phyloP scores from a whole-genome alignment of 2,888 invertebrate genomes.

The Hoplodrina blanda region DNA sequence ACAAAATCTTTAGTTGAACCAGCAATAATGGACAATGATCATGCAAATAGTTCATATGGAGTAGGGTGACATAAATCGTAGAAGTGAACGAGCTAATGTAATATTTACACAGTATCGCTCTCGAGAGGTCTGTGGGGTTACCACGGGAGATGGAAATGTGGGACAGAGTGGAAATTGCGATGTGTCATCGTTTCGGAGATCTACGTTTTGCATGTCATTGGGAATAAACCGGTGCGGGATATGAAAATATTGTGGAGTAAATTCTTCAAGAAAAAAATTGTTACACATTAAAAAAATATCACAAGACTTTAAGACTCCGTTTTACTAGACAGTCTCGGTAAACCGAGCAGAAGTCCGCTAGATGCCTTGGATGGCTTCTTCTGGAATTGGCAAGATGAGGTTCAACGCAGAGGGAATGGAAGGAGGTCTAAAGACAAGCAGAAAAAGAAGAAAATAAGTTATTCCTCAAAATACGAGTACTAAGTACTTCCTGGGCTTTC shows the following conservation, averaged over 20 bases:
- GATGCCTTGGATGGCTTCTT: too few relatives aligned
- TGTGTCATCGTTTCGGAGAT: slow-evolving; percentile 42
- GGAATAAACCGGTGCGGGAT: slow-evolving; percentile 9
- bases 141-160: slow-evolving; percentile 35
- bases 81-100: slow-evolving; percentile 72
- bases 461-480: too few relatives aligned
- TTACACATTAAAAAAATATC: not conserved
- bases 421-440: too few relatives aligned
- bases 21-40: slow-evolving; percentile 8
- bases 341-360: too few relatives aligned
- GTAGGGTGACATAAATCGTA: slow-evolving; percentile 61
- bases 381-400: too few relatives aligned
- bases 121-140: slow-evolving; percentile 68
- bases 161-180: slow-evolving; percentile 41
- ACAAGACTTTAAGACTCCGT: too few relatives aligned
- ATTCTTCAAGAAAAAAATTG: not conserved
- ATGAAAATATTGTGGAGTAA: slow-evolving; percentile 23
- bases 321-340: too few relatives aligned
- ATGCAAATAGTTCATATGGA: slow-evolving; percentile 56
- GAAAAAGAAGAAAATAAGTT: too few relatives aligned
- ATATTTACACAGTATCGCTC: slow-evolving; percentile 78
- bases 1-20: not conserved
- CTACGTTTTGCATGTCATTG: slow-evolving; percentile 48
- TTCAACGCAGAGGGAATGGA: too few relatives aligned
- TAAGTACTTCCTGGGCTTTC: too few relatives aligned